Evolutionary conservation across 1,140 invertebrate species (phyloP), one percentile per base, ranked within the genome.

Genomic region (Pomacea maculata): DNA sequence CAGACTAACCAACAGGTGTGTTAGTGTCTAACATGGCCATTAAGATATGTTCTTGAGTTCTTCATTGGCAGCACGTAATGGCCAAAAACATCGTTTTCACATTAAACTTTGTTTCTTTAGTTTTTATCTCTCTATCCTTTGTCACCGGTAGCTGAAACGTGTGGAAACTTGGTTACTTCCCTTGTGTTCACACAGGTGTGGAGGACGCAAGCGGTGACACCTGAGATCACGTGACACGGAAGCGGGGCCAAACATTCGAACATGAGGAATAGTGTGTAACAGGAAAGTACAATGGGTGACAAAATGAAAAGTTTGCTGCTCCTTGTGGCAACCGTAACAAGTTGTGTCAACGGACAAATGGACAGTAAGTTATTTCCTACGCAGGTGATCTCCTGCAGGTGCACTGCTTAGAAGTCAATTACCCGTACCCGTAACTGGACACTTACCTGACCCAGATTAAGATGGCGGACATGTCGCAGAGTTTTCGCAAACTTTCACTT

Each of bases 211-310:
- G n/a, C 12, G 9, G 21, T 25, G 8, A 73, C 79, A 80, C 78
- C 78, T 80, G 61, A 67, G 52, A 45, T 80, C 79, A 80, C 79
- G 79, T 80, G 79, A 75, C 63, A 75, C 64, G 71, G 73, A 80
- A 80, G 79, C 73, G 72, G 72, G 79, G 73, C 17, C 70, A 75
- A 80, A 78, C 77, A 78, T 78, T 78, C 77, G 77, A 78, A 78
- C 77, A 78, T 78, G 77, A 52, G 34, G 77, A 52, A 57, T 6
- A 57, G 67, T 74, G 73, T n/a, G 12, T 78, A n/a, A 55, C 54
- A 17, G 34, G 64, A 25, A 61, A 45, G 14, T 21, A 80, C n/a
- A 63, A 80, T 80, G 79, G 52, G 34, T 45, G n/a, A 9, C 9
- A 75, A 75, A 75, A 21, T 75, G 25, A 34, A 55, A 74, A 61